Percentiles rank a stretch among this genome's conserved stretches.
These are phyloP conservation scores for Labeo catla DNA, from an alignment of 2,113 vertebrate genomes.

Conservation along the genomic window DNA sequence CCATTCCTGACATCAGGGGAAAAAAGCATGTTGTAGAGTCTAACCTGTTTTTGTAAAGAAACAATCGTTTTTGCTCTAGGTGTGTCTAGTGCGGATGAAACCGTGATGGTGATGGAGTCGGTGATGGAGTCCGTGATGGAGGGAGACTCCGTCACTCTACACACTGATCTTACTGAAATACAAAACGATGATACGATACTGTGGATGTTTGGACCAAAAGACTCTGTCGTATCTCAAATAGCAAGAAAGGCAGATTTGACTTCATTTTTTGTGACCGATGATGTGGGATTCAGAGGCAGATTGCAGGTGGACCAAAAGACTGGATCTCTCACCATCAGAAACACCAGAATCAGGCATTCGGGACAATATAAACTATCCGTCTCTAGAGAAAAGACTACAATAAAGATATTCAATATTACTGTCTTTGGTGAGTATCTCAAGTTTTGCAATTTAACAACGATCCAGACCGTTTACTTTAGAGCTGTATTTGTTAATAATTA, in stretches of 20 bases:
- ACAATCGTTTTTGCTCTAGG: not conserved
- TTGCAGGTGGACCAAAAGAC: not conserved
- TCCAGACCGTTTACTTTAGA: too few relatives aligned
- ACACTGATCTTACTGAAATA: constrained; percentile 1
- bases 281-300: not conserved
- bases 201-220: not conserved
- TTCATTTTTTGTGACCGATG: not conserved
- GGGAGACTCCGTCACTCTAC: constrained; percentile 4
- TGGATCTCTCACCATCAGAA: not conserved
- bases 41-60: too few relatives aligned
- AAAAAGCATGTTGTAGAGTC: too few relatives aligned
- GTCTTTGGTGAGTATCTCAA: not conserved
- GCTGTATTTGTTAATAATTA: too few relatives aligned
- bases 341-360: not conserved
- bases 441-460: not conserved
- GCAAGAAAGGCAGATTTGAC: not conserved
- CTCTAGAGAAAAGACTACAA: not conserved
- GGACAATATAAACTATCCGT: not conserved
- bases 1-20: too few relatives aligned
- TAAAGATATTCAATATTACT: not conserved
- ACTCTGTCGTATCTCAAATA: not conserved
- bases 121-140: not conserved
- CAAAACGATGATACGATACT: not conserved
- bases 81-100: not conserved
- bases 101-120: not conserved